Evolutionary conservation across 2,797 vertebrate genomes (phyloP), one percentile per base, ranked within the genome.

Genomic region (Spheniscus humboldti): DNA sequence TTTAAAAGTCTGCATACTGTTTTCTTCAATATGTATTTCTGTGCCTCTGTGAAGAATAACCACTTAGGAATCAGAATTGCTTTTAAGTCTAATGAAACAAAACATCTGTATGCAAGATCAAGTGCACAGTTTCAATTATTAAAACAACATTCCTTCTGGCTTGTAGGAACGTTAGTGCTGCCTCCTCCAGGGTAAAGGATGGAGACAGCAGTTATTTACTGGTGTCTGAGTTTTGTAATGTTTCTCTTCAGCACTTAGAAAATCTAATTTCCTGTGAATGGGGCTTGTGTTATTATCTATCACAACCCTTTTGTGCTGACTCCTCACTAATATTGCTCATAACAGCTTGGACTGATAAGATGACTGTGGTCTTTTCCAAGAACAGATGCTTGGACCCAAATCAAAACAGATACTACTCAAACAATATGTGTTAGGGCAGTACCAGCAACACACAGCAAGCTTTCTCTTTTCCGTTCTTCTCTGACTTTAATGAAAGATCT

Each of bases 231-330:
- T 67, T 88, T 82, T 71, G 45, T 66, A 94, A 63, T 64, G 24
- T 45, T 93, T 55, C 77, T 94, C 48, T 80, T 93, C 52, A 66
- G 59, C 83, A 82, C 73, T 77, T 72, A 83, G 89, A 94, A 95
- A 95, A 94, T 93, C 68, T 88, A 80, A 96, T 97, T 94, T 97
- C 85, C 86, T 96, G 76, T 86, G 73, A 94, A 88, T 4, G 7
- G 63, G 37, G 41, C 28, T 64, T 80, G 45, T 76, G 23, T 89
- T 96, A 91, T 74, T 84, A 94, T 94, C n/a, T 56, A 95, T 87
- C 80, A 95, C 57, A 73, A 50, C 8, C n/a, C 28, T 91, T 95
- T 94, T 96, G 64, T 77, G 43, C 69, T 88, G 68, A 67, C 18
- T 97, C 5, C 83, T 94, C 50, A 57, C 48, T 72, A 83, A 72